These are phyloP conservation scores for Tupiocoris notatus DNA, from an alignment of 2,888 invertebrate species.

Conservation along the genomic window DNA sequence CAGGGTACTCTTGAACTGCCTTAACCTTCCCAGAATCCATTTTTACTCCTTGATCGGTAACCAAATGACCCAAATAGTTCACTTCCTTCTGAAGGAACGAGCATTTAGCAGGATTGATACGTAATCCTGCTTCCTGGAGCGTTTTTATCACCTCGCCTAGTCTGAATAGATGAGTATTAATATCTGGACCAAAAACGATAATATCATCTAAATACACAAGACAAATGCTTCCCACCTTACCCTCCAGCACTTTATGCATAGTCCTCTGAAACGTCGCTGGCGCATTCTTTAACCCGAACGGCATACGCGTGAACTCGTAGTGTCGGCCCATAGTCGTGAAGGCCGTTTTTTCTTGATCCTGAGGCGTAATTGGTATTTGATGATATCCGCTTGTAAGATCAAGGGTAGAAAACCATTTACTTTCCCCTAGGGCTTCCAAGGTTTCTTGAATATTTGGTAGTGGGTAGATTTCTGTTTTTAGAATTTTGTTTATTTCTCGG, in stretches of 20 bases:
- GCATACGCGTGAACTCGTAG: slow-evolving; percentile 51
- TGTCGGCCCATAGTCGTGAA: slow-evolving; percentile 51
- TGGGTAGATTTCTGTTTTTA: not conserved
- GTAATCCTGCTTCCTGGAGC: slow-evolving; percentile 31
- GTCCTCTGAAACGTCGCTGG: slow-evolving; percentile 50
- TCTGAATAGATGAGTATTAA: slow-evolving; percentile 26
- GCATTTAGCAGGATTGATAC: slow-evolving; percentile 35
- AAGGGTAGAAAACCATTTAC: not conserved
- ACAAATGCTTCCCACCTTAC: slow-evolving; percentile 45
- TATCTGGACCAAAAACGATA: slow-evolving; percentile 42
- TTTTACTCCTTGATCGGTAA: slow-evolving; percentile 42
- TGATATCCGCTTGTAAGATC: slow-evolving; percentile 41
- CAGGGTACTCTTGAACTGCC: slow-evolving; percentile 34
- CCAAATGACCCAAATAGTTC: slow-evolving; percentile 44
- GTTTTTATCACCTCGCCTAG: slow-evolving; percentile 14
- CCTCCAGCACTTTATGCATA: slow-evolving; percentile 51
- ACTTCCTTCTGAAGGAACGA: slow-evolving; percentile 24
- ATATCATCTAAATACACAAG: slow-evolving; percentile 48
- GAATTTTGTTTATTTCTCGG: not conserved
- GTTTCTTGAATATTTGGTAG: not conserved
- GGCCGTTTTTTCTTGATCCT: slow-evolving; percentile 51
- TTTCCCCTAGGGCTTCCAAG: not conserved
- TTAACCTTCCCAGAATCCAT: slow-evolving; percentile 40
- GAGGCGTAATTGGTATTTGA: slow-evolving; percentile 40
- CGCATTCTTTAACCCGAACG: slow-evolving; percentile 50